Evolutionary conservation across 2,888 invertebrate genomes (phyloP).

Genomic region (Harpalus rufipes): DNA sequence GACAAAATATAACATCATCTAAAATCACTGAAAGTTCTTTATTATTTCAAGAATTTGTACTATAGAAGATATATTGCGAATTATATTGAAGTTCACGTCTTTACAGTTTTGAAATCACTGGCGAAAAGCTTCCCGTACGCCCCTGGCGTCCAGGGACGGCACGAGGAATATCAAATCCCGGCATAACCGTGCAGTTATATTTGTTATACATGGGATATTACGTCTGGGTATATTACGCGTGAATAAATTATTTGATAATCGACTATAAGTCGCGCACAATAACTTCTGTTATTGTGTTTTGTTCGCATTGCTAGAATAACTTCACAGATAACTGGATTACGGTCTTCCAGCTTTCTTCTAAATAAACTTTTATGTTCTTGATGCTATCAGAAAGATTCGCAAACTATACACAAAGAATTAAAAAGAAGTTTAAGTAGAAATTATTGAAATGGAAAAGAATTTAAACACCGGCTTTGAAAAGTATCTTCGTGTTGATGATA

Average conservation of each 20-base stretch:
- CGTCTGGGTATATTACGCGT: conserved; percentile 39
- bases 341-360: conserved; percentile 31
- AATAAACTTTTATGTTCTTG: conserved; percentile 40
- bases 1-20: no score
- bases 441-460: no score
- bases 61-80: no score
- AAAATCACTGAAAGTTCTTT: no score
- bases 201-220: conserved; percentile 56
- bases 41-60: no score
- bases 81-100: no score
- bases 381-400: conserved; percentile 1
- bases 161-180: conserved; percentile 29
- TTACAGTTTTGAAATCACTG: background rate
- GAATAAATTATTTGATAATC: conserved; percentile 56
- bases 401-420: background rate
- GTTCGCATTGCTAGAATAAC: conserved; percentile 11
- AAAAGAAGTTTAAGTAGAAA: no score
- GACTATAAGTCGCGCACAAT: conserved; percentile 47
- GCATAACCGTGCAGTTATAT: conserved; percentile 16
- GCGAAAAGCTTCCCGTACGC: background rate
- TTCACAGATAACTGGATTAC: conserved; percentile 38
- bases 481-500: no score
- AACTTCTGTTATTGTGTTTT: conserved; percentile 31
- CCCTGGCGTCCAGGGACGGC: conserved; percentile 49
- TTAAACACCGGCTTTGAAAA: no score